Evolutionary conservation across 2,113 vertebrate species (phyloP).

Genomic region (Diadophis punctatus): DNA sequence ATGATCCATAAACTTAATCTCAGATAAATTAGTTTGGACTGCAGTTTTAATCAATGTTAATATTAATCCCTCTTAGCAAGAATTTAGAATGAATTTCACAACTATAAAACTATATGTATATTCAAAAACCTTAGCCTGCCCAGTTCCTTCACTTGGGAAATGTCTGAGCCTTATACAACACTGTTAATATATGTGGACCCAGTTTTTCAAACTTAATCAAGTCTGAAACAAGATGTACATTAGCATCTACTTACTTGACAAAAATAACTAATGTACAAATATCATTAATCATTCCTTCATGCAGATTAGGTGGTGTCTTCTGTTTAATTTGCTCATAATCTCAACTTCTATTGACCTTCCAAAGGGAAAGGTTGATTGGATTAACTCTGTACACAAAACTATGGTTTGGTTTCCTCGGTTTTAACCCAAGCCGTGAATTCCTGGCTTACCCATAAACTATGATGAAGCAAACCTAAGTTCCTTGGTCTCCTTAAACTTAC

Average conservation of each 20-base stretch:
- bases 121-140: neutral
- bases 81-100: neutral
- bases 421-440: neutral
- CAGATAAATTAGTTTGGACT: neutral
- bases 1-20: neutral
- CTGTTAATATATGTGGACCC: neutral
- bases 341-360: neutral
- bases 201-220: neutral
- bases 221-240: neutral
- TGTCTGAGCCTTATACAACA: neutral
- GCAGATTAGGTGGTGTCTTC: neutral
- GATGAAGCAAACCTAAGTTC: neutral
- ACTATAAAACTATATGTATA: neutral
- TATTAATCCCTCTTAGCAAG: neutral
- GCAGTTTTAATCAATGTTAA: neutral
- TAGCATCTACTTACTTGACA: neutral
- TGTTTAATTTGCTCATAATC: neutral
- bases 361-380: neutral
- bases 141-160: neutral
- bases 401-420: neutral
- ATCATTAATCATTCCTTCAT: neutral
- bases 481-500: constrained; percentile 6
- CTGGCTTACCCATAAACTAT: neutral
- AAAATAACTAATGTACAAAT: neutral
- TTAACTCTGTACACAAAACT: neutral